phyloP scores from a whole-genome alignment of 2,888 invertebrate species.

The Glaucopsyche alexis region DNA sequence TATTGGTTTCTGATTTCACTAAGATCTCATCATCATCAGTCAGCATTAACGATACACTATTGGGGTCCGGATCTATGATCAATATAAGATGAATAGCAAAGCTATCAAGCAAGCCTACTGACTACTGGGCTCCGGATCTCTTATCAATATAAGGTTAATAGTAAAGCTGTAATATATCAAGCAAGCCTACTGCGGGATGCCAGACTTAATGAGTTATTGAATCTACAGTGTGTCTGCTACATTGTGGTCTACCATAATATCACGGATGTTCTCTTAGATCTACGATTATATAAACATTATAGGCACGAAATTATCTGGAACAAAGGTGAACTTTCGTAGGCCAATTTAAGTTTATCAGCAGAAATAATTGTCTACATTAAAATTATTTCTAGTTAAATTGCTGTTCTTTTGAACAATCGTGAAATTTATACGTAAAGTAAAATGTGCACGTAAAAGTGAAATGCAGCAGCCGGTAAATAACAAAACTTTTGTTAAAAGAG shows the following conservation, averaged over 20 bases:
- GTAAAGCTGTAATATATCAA: background rate
- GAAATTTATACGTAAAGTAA: background rate
- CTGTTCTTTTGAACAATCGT: background rate
- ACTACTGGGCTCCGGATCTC: background rate
- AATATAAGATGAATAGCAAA: background rate
- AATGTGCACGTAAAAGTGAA: too few species aligned
- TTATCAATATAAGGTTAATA: background rate
- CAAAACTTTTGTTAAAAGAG: background rate
- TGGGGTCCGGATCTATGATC: background rate
- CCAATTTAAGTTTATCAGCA: slow-evolving; percentile 5
- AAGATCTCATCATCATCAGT: slow-evolving; percentile 10
- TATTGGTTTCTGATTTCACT: slow-evolving; percentile 17
- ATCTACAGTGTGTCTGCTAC: too few species aligned
- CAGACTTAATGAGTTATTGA: background rate
- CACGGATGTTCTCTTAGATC: background rate
- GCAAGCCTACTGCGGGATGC: background rate
- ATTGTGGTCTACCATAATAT: background rate
- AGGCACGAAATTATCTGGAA: background rate
- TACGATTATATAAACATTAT: background rate
- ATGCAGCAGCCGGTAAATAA: background rate
- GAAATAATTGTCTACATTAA: background rate
- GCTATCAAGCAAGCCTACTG: background rate
- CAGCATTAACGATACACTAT: background rate
- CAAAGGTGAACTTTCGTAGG: slow-evolving; percentile 3
- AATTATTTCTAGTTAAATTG: slow-evolving; percentile 1